Evolutionary conservation across 2,113 vertebrate genomes (phyloP).

Genomic region (Jacana jacana): DNA sequence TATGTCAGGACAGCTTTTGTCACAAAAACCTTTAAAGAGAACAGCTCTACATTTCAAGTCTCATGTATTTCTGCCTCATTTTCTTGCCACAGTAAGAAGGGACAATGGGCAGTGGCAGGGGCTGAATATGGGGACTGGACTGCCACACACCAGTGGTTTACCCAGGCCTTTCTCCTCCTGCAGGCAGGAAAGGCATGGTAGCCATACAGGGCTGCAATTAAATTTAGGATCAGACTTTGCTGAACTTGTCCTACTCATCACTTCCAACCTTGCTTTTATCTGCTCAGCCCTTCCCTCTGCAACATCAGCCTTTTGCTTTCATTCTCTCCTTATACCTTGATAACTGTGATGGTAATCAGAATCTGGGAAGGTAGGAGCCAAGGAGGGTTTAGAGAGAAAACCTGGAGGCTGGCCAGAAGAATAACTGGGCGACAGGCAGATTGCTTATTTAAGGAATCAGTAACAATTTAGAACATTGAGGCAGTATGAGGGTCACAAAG

Average conservation of each 20-base stretch:
- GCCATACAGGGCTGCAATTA: not conserved
- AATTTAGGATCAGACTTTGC: not conserved
- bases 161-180: not conserved
- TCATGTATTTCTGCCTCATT: not conserved
- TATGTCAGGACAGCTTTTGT: not conserved
- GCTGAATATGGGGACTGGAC: not conserved
- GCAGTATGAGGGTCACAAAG: not conserved
- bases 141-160: not conserved
- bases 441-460: not conserved
- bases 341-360: not conserved
- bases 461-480: not conserved
- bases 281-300: not conserved
- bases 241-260: not conserved
- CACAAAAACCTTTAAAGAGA: not conserved
- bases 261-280: not conserved
- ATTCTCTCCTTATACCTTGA: not conserved
- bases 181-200: not conserved
- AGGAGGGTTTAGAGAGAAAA: not conserved
- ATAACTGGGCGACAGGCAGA: not conserved
- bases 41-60: not conserved
- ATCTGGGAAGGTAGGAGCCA: not conserved
- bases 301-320: not conserved
- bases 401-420: not conserved
- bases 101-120: not conserved
- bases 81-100: not conserved